These are phyloP conservation scores for Cyphomyrus plagiostoma DNA, from an alignment of 2,113 vertebrate genomes.

Conservation along the genomic window DNA sequence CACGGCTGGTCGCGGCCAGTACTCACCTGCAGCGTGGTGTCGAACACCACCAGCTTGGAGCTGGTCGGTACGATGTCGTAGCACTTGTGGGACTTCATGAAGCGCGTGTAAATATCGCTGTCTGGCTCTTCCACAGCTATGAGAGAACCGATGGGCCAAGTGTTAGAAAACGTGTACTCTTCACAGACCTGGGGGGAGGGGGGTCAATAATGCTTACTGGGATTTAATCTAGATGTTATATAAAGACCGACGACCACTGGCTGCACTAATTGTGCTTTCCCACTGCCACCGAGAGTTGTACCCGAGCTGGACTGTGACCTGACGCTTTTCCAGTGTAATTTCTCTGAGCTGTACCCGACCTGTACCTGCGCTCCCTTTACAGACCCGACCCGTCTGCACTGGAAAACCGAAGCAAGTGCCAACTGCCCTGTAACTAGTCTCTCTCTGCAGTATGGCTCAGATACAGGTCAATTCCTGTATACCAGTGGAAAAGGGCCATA, in stretches of 20 bases:
- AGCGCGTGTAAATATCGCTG: constrained; percentile 91
- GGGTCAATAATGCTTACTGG: background rate
- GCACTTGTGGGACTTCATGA: constrained; percentile 98
- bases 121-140: constrained; percentile 79
- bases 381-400: background rate
- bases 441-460: background rate
- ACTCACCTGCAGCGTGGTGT: constrained; percentile 86
- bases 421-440: background rate
- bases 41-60: constrained; percentile 96
- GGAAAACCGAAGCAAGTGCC: background rate
- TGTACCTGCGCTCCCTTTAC: background rate
- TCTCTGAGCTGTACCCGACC: background rate
- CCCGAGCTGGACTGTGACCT: background rate
- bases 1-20: no score
- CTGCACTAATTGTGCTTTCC: background rate
- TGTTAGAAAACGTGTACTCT: background rate
- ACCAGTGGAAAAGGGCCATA: background rate
- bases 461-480: background rate
- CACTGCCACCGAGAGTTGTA: background rate
- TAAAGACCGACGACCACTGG: background rate
- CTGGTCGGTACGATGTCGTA: constrained; percentile 97
- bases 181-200: background rate
- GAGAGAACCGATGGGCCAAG: background rate
- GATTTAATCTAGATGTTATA: background rate
- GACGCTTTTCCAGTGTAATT: background rate